phyloP scores from a whole-genome alignment of 2,113 vertebrate species.

The Tetrao urogallus region DNA sequence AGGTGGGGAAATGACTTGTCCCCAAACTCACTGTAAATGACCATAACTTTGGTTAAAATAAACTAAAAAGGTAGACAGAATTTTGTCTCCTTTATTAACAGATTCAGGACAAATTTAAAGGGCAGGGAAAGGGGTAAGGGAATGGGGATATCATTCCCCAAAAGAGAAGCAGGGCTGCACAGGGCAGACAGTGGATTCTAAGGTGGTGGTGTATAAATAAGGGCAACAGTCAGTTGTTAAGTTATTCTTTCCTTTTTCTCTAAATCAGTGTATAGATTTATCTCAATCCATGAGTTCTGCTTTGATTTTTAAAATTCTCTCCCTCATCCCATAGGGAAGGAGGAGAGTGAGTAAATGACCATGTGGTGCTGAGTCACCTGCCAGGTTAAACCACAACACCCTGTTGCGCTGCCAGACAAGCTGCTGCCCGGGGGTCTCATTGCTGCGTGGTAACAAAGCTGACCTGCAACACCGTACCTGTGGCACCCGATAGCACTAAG shows the following conservation, averaged over 20 bases:
- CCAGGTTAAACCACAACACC: too few relatives aligned
- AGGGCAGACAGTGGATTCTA: constrained; percentile 94
- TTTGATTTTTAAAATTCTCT: too few relatives aligned
- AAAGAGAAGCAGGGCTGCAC: constrained; percentile 88
- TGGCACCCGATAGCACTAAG: too few relatives aligned
- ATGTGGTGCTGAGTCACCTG: too few relatives aligned
- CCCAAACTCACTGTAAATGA: constrained; percentile 99
- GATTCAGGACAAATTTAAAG: constrained; percentile 79
- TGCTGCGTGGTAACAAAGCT: too few relatives aligned
- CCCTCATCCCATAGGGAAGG: too few relatives aligned
- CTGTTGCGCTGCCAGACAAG: too few relatives aligned
- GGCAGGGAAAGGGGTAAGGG: constrained; percentile 59
- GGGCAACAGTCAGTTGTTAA: constrained; percentile 93
- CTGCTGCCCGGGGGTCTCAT: too few relatives aligned
- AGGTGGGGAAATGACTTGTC: constrained; percentile 81
- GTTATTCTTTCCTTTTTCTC: constrained; percentile 34
- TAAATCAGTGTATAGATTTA: too few relatives aligned
- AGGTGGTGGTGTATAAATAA: constrained; percentile 99
- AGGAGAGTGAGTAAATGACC: too few relatives aligned
- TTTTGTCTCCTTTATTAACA: constrained; percentile 87
- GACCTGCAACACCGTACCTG: too few relatives aligned
- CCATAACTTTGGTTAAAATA: constrained; percentile 99
- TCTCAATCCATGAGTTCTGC: too few relatives aligned
- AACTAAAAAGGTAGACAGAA: constrained; percentile 90
- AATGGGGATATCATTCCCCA: constrained; percentile 79